A percentile compares a stretch with the other conserved stretches of the same genome.
Evolutionary conservation across 1,140 invertebrate species (phyloP).

Genomic region (Oreohelix idahoensis): DNA sequence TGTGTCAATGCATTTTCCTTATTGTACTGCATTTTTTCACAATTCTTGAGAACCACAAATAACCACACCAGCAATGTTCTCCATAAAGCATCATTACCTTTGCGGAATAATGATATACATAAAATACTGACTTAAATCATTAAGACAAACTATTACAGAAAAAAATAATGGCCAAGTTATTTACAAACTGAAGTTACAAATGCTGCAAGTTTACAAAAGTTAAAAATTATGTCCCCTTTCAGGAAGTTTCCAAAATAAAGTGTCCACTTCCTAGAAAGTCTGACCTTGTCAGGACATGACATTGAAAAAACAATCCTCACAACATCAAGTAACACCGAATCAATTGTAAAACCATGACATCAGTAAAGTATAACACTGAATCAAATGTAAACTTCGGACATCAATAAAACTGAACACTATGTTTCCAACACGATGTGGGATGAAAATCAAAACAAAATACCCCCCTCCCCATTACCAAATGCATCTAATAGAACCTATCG

Average conservation of each 20-base stretch:
- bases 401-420: background rate
- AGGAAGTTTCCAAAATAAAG: background rate
- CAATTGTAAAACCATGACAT: background rate
- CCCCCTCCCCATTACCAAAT: background rate
- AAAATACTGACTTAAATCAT: background rate
- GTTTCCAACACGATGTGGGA: background rate
- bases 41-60: too few species aligned
- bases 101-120: too few species aligned
- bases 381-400: background rate
- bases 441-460: background rate
- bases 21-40: too few species aligned
- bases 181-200: background rate
- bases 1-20: too few species aligned
- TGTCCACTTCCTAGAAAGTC: background rate
- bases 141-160: background rate
- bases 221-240: background rate
- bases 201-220: background rate
- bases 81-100: too few species aligned
- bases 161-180: background rate
- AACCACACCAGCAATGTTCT: too few species aligned
- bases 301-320: background rate
- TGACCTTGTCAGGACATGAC: background rate
- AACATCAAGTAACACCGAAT: background rate
- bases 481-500: constrained; percentile 45
- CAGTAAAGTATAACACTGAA: background rate